phyloP scores from a whole-genome alignment of 2,888 invertebrate species.

The Platerodrilus igneus region DNA sequence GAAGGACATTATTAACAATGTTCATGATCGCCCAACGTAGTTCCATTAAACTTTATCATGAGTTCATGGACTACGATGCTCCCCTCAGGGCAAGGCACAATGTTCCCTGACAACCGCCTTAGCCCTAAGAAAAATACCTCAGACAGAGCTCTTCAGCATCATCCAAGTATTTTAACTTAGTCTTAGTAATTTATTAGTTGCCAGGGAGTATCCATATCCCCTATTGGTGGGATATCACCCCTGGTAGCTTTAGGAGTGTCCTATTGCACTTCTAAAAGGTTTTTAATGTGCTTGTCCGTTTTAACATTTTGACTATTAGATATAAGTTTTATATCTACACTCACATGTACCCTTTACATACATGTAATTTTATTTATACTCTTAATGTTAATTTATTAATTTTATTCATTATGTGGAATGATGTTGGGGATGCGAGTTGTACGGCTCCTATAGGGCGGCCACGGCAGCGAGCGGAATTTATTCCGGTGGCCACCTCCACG shows the following conservation, averaged over 20 bases:
- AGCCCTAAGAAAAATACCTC: neutral
- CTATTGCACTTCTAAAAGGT: too few species aligned
- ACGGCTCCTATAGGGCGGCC: neutral
- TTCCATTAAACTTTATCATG: conserved; percentile 34
- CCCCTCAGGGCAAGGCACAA: conserved; percentile 11
- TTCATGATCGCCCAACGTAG: conserved; percentile 33
- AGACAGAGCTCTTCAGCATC: neutral
- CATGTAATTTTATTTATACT: too few species aligned
- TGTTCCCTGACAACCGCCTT: conserved; percentile 4
- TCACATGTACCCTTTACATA: too few species aligned
- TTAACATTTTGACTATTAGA: too few species aligned
- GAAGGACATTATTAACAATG: conserved; percentile 14
- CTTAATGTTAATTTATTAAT: too few species aligned
- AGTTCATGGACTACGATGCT: conserved; percentile 34
- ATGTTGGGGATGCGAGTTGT: neutral
- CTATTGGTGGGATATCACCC: too few species aligned
- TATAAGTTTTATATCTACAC: too few species aligned
- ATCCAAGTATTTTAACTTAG: neutral
- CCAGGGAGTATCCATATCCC: too few species aligned
- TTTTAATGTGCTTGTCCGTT: neutral
- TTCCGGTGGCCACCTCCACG: conserved; percentile 12
- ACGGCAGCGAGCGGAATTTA: conserved; percentile 1
- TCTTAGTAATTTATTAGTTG: too few species aligned
- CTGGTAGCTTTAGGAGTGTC: too few species aligned
- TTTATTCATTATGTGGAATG: too few species aligned